phyloP scores from a whole-genome alignment of 1,140 invertebrate genomes.

The Lepidostoma basale region DNA sequence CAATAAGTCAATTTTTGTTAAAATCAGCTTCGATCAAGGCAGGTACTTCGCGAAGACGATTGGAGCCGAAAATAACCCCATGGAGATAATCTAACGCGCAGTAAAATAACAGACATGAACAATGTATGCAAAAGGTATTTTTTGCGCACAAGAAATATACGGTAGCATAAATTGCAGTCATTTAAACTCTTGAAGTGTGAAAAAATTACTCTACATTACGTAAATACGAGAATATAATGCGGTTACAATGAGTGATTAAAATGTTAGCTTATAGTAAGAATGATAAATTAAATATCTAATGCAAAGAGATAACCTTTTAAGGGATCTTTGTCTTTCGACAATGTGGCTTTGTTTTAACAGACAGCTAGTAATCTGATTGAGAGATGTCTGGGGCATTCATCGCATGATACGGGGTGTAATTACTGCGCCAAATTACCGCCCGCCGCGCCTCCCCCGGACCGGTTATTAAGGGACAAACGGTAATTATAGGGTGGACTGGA shows the following conservation, averaged over 20 bases:
- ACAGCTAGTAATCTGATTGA: background rate
- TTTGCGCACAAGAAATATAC: too few relatives aligned
- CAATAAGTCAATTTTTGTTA: slow-evolving; percentile 33
- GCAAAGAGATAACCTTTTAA: too few relatives aligned
- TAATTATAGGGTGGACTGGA: slow-evolving; percentile 3
- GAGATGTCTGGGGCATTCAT: slow-evolving; percentile 12
- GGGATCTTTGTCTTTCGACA: background rate
- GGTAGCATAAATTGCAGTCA: too few relatives aligned
- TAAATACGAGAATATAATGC: too few relatives aligned
- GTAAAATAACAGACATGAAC: too few relatives aligned
- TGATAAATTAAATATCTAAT: too few relatives aligned
- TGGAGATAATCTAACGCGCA: too few relatives aligned
- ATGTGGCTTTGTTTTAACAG: background rate
- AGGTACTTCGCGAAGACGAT: background rate
- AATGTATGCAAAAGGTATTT: too few relatives aligned
- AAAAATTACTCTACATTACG: too few relatives aligned
- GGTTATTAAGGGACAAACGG: slow-evolving; percentile 10
- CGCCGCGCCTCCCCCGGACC: slow-evolving; percentile 3
- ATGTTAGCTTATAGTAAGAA: too few relatives aligned
- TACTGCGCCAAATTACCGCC: slow-evolving; percentile 4
- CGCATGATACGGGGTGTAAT: background rate
- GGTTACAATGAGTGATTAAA: too few relatives aligned
- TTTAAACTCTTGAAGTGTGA: too few relatives aligned
- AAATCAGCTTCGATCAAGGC: slow-evolving; percentile 1
- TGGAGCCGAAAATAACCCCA: background rate